Percentiles rank a stretch among this genome's conserved stretches.
Evolutionary conservation across 2,888 invertebrate genomes (phyloP).

Genomic region (Philhelius pedissequus): DNA sequence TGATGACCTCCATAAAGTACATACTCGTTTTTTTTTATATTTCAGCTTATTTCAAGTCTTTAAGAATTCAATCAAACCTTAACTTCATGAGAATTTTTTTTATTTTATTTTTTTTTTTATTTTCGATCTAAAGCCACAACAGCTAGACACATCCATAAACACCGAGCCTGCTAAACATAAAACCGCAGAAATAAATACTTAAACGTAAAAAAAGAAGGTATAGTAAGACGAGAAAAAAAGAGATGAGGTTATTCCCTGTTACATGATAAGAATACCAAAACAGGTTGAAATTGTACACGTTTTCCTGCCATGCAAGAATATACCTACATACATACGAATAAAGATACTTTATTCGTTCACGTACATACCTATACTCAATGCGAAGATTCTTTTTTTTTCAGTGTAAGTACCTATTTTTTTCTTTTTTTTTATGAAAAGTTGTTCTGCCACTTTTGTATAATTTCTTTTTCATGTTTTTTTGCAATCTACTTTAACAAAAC

Average conservation of each 20-base stretch:
- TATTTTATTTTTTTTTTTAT: background rate
- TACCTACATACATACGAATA: background rate
- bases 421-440: constrained; percentile 43
- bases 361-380: constrained; percentile 4
- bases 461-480: constrained; percentile 47
- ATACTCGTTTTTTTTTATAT: constrained; percentile 11
- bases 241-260: constrained; percentile 62
- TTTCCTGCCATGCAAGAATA: constrained; percentile 41
- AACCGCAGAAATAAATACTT: constrained; percentile 57
- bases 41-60: constrained; percentile 41
- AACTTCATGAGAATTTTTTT: constrained; percentile 36
- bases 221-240: background rate
- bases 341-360: constrained; percentile 33
- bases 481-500: constrained; percentile 57
- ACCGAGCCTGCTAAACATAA: constrained; percentile 46
- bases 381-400: constrained; percentile 37
- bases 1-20: constrained; percentile 21
- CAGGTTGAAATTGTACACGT: constrained; percentile 66
- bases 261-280: constrained; percentile 65
- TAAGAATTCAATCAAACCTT: constrained; percentile 34
- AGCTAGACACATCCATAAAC: constrained; percentile 61
- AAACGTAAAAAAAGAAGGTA: constrained; percentile 23
- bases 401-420: background rate
- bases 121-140: constrained; percentile 23
- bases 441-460: constrained; percentile 64